phyloP scores from a whole-genome alignment of 2,888 invertebrate species.

The Anoplius nigerrimus region DNA sequence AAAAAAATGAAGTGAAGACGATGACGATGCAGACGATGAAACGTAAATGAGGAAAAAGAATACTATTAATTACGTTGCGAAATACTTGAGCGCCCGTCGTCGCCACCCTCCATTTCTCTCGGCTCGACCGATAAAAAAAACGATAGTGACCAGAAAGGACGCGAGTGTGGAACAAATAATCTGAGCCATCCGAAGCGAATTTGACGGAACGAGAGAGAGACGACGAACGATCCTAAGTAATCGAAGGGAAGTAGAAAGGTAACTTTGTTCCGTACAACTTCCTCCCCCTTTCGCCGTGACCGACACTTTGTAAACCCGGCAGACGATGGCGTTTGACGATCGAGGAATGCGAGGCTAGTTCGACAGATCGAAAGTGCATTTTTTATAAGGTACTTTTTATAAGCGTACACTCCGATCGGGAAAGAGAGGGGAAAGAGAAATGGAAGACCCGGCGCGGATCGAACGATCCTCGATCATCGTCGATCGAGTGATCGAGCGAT shows the following conservation, averaged over 20 bases:
- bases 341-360: constrained; percentile 44
- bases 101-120: constrained; percentile 36
- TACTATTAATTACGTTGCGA: constrained; percentile 40
- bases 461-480: constrained; percentile 3
- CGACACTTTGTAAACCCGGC: not conserved
- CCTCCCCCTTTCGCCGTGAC: constrained; percentile 6
- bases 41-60: too few relatives aligned
- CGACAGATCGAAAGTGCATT: constrained; percentile 32
- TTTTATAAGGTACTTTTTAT: constrained; percentile 32
- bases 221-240: too few relatives aligned
- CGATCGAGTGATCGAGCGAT: constrained; percentile 15
- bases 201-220: too few relatives aligned
- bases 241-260: too few relatives aligned
- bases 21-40: too few relatives aligned
- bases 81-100: constrained; percentile 34
- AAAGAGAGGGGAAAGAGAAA: constrained; percentile 14
- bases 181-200: too few relatives aligned
- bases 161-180: too few relatives aligned
- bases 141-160: not conserved
- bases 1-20: constrained; percentile 10
- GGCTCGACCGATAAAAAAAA: constrained; percentile 5
- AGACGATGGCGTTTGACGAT: not conserved
- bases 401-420: constrained; percentile 19
- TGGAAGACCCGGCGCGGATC: constrained; percentile 11
- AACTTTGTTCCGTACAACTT: not conserved